Evolutionary conservation across 2,797 vertebrate species (phyloP), one percentile per base, ranked within the genome.

Genomic region (Hypotaenidia okinawae): DNA sequence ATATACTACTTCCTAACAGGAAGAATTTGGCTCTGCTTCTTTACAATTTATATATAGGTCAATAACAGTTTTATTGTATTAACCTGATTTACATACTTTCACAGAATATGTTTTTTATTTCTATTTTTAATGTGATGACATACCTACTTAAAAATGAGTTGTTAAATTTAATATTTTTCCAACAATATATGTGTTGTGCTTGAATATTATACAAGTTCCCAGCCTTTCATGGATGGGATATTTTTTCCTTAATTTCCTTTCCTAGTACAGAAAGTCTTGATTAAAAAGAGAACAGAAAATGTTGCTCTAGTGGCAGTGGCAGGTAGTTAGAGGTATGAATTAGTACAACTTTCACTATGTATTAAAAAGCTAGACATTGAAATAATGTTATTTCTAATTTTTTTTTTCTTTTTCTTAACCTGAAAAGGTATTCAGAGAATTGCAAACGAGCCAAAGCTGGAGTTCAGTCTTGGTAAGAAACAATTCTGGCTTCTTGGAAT

Each of bases 401-500:
- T 84, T 52, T 79, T 82, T 52, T 92, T 84, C 75, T 55, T 32
- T 77, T 55, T 32, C 57, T 61, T 95, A 16, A 92, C 78, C 35
- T 95, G 95, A 74, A 86, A 91, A 98, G 98, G 97, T 96, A 97
- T 98, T 96, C 97, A 97, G 93, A 98, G 95, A 93, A 97, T 75
- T 91, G 94, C 97, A 90, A 93, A 97, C 96, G 98, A 98, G 63
- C 98, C 98, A 62, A 98, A 98, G 92, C 72, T 98, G 95, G 98
- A 98, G 93, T 98, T 98, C 92, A 98, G 97, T 86, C 98, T 98
- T 67, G 98, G 98, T 98, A 98, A 98, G 98, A 74, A 18, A 51
- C 3, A 28, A 16, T 86, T 93, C 92, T 94, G 25, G 28, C 11
- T 84, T 69, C 58, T 69, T 91, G 17, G 14, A 61, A 45, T 70